Base-by-base conservation (phyloP, 1,140 invertebrate genomes). In the Drosophila lacteicornis region DNA sequence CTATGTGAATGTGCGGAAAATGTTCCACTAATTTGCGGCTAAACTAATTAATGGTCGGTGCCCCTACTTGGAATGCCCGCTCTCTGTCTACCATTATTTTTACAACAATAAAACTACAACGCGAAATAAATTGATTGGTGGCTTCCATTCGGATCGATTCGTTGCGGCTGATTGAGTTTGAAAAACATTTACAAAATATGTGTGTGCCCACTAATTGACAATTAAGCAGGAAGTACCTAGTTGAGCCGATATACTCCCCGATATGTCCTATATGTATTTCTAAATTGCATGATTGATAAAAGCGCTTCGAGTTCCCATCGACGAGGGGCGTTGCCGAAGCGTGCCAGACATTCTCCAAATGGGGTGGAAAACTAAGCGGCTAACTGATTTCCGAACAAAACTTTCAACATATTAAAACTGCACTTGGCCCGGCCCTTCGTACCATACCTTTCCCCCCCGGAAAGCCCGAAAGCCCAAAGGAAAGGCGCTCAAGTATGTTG, bases 391-490 rank as follows among this genome's bases (percentile, higher is more conserved):
- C 87, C 68, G 59, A 71, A 80, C 63, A 81, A 88, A 88, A 88
- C 65, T 88, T 88, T 85, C 68, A 90, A 88, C 85, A 90, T 88
- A 88, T 88, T 90, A 90, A 88, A 88, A 88, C 78, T 88, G 85
- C 85, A 88, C 85, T 88, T 88, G 85, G 85, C 82, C 80, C 27
- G 85, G 85, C 82, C 80, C 27, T 30, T 30, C 57, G 71, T 36
- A 63, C 33, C 53, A 42, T 47, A 60, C 36, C 36, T 61, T 42
- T n/a, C 22, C 58, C 22, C 22, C 36, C 17, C 47, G 30, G 9
- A n/a, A 12, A 17, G 5, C 27, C 11, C 15, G 27, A 30, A 30
- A 30, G 27, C 27, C 27, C 17, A 47, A 47, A 55, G 55, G 43
- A 58, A 75, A 90, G 81, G 84, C 85, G 84, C 84, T 88, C 84